These are phyloP conservation scores for Siniperca undulata DNA, from an alignment of 2,797 vertebrate genomes.

Conservation along the genomic window DNA sequence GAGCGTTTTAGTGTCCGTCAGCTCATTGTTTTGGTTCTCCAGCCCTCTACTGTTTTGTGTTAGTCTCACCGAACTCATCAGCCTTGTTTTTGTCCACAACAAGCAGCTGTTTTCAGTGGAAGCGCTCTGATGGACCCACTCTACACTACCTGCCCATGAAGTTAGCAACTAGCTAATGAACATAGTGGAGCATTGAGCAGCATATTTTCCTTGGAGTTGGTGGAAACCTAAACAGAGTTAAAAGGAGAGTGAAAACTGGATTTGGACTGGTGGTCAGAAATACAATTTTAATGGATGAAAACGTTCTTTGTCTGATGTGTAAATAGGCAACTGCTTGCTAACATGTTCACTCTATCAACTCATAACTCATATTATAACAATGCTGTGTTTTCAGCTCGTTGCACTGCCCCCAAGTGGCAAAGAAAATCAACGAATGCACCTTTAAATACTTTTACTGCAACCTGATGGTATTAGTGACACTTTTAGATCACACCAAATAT, in stretches of 20 bases:
- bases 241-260: not conserved
- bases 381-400: not conserved
- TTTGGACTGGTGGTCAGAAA: not conserved
- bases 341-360: not conserved
- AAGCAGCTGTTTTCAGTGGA: not conserved
- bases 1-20: not conserved
- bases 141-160: not conserved
- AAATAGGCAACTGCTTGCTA: not conserved
- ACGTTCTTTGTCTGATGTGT: not conserved
- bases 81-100: not conserved
- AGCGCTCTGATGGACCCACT: not conserved
- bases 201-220: not conserved
- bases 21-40: slow-evolving; percentile 4
- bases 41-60: not conserved
- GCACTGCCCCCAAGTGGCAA: not conserved
- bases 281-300: not conserved
- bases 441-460: not conserved
- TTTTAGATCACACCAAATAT: not conserved
- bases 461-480: not conserved
- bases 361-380: no score
- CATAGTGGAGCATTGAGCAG: not conserved
- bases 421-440: not conserved
- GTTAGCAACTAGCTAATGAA: not conserved
- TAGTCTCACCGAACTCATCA: not conserved
- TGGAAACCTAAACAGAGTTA: not conserved